Base-by-base conservation (phyloP, 2,888 invertebrate species). In the Acleris literana region DNA sequence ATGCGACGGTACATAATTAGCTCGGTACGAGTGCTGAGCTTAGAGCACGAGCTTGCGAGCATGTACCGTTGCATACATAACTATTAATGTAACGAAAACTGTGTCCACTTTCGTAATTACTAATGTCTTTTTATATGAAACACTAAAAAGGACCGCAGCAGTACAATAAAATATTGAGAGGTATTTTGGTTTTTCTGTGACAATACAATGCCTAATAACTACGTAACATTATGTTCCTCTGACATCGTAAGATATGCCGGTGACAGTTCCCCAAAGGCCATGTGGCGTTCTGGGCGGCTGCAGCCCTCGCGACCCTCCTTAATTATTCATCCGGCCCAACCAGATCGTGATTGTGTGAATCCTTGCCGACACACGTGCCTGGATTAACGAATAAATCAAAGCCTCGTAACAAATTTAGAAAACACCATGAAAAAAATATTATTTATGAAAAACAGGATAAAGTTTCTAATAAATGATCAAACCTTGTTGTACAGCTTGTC, bases 291-390 rank as follows among this genome's bases (percentile, higher is more conserved):
- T 73, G 74, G 76, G 72, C 74, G 76, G 77, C 79, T 73, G 72
- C 76, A 78, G 77, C 75, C 80, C 76, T 76, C 72, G 73, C 79
- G 76, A 82, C 81, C 84, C 84, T 77, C 75, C 73, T 85, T 80
- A 79, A 86, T 83, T 83, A 86, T 85, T 86, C 82, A 86, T 74
- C 75, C 73, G 77, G 74, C 75, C 79, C 75, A 76, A 77, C 77
- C 77, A 78, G 79, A 82, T 80, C 78, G 77, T 81, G 79, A 81
- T 80, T 75, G 76, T 75, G 74, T 77, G 74, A 73, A 72, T 72
- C 71, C 70, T 69, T 68, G 63, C 70, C 69, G 69, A 74, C 75
- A 70, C 71, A 72, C 73, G 75, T 76, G 78, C 73, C 71, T 70
- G 69, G 77, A 75, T 72, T 76, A 72, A 73, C 70, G 66, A 74